Base-by-base conservation (phyloP, 2,113 vertebrate species). In the Balaeniceps rex region DNA sequence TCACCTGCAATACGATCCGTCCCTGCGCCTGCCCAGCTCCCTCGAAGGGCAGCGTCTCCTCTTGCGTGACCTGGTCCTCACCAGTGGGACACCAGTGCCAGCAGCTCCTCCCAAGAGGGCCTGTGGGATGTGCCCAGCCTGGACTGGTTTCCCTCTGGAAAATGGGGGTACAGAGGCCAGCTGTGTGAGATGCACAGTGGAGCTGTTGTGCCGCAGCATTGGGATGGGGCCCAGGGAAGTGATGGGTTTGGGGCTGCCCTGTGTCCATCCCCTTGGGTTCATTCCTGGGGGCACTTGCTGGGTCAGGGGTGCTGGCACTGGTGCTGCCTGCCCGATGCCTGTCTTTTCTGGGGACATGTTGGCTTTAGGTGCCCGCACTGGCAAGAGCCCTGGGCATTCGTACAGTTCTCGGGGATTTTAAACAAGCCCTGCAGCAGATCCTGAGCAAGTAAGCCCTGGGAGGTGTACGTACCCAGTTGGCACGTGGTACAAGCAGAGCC, bases 1-100 rank as follows among this genome's bases (percentile, higher is more conserved):
- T 94, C 93, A 58, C 81, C 68, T 90, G 96, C 93, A 96, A 97
- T 85, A 91, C 4, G 91, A 97, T 96, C 94, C 40, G 89, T 87
- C 65, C 87, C 80, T 0, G 2, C 13, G 76, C 38, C 74, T 0
- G 14, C 63, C 65, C 1, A 2, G 22, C 26, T 84, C 87, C 42
- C 63, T 47, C 18, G 3, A 79, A 94, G 81, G 93, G 66, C 93
- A 91, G 44, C 2, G 34, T 70, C 92, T 95, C 71, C 54, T 74
- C 54, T 33, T 77, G 33, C 34, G 69, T 0, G 22, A 44, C 64
- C 22, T 34, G 68, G 58, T 78, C 70, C 55, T 66, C 8, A 17
- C 63, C 52, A 34, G 2, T 11, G 33, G 52, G 44, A 69, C 83
- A 88, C 14, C 63, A 61, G 8, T 34, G 57, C 58, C 68, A 71